These are phyloP conservation scores for Brachionus asplanchnoidis DNA, from an alignment of 1,140 invertebrate genomes.

Conservation along the genomic window DNA sequence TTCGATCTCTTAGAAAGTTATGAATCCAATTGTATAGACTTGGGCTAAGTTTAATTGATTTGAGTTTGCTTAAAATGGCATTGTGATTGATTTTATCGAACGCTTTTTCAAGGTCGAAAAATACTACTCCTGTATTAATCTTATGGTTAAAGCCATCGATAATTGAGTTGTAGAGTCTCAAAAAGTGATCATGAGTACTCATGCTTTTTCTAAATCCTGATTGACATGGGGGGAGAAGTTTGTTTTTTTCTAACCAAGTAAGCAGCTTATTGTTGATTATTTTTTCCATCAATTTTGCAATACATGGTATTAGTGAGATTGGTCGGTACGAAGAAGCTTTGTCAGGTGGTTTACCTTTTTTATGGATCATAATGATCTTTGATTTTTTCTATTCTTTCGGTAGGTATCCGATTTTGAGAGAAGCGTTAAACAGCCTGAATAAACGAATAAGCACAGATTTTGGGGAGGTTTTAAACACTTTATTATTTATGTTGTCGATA, in stretches of 20 bases:
- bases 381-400: conserved; percentile 43
- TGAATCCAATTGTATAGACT: no score
- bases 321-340: conserved; percentile 39
- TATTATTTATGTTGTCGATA: background rate
- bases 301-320: conserved; percentile 37
- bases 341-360: conserved; percentile 41
- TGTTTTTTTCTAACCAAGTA: conserved; percentile 21
- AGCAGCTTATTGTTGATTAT: conserved; percentile 34
- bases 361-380: conserved; percentile 33
- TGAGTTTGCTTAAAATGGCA: no score
- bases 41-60: no score
- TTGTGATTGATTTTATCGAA: no score
- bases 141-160: no score
- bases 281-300: conserved; percentile 40
- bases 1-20: no score
- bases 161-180: no score
- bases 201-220: conserved; percentile 35
- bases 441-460: background rate
- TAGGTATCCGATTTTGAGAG: background rate
- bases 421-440: background rate
- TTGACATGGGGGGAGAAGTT: background rate
- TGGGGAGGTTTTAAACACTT: background rate
- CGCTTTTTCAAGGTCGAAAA: no score
- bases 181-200: background rate
- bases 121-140: no score